phyloP scores from a whole-genome alignment of 2,888 invertebrate species.

The Lithophane leautieri region DNA sequence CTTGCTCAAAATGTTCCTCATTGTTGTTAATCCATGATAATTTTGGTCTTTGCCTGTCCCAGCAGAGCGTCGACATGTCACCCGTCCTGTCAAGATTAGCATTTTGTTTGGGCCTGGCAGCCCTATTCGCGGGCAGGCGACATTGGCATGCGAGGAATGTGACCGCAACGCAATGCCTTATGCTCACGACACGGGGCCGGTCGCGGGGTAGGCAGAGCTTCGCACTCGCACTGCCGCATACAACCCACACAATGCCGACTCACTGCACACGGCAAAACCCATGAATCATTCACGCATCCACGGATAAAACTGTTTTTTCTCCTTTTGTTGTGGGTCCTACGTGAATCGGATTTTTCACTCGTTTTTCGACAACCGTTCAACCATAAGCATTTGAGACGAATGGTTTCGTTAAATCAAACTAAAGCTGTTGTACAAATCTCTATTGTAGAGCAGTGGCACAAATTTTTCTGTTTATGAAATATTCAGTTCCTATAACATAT shows the following conservation, averaged over 20 bases:
- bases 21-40: constrained; percentile 12
- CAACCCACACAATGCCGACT: constrained; percentile 71
- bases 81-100: constrained; percentile 41
- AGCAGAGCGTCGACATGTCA: constrained; percentile 19
- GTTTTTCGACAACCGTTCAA: constrained; percentile 58
- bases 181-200: constrained; percentile 48
- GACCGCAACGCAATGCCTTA: constrained; percentile 76
- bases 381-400: constrained; percentile 43
- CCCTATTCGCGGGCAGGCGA: constrained; percentile 57
- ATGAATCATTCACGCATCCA: constrained; percentile 76
- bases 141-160: constrained; percentile 75
- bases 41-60: not conserved
- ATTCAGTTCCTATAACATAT: constrained; percentile 23
- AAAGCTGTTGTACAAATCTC: constrained; percentile 28
- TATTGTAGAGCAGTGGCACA: constrained; percentile 9
- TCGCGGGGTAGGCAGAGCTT: constrained; percentile 55
- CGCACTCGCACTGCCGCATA: constrained; percentile 48
- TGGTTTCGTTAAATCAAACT: constrained; percentile 29
- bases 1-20: not conserved
- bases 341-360: constrained; percentile 46
- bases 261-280: constrained; percentile 71
- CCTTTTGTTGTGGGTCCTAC: constrained; percentile 56
- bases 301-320: constrained; percentile 62
- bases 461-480: constrained; percentile 25
- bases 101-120: constrained; percentile 48